Evolutionary conservation across 2,113 vertebrate species (phyloP).

Genomic region (Sula dactylatra): DNA sequence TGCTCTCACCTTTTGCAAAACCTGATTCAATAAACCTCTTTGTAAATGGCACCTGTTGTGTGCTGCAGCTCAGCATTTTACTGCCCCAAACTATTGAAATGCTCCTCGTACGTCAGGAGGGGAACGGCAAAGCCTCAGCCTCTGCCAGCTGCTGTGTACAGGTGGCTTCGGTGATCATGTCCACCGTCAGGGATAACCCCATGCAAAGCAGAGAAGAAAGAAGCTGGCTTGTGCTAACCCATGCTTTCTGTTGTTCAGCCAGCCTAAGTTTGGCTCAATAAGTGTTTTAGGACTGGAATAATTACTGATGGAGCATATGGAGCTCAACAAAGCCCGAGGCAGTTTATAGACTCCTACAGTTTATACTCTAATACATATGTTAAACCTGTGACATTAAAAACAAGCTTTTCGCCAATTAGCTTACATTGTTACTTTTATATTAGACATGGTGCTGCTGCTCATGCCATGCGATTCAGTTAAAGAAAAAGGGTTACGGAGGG

Average conservation of each 20-base stretch:
- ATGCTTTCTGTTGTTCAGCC: not conserved
- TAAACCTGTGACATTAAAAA: not conserved
- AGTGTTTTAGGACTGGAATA: not conserved
- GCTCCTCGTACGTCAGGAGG: not conserved
- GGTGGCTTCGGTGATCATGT: not conserved
- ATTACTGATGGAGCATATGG: conserved; percentile 14
- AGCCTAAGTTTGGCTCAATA: not conserved
- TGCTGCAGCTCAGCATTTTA: not conserved
- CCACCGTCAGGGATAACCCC: not conserved
- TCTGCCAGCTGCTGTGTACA: not conserved
- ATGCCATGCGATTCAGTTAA: not conserved
- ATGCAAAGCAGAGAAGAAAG: not conserved
- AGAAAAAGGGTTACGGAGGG: not conserved
- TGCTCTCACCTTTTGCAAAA: not conserved
- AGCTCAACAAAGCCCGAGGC: not conserved
- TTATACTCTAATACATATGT: not conserved
- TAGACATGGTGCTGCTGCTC: not conserved
- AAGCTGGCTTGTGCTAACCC: not conserved
- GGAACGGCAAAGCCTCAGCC: not conserved
- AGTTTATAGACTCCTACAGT: not conserved
- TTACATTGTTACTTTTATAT: not conserved
- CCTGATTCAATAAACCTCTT: not conserved
- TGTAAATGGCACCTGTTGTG: not conserved
- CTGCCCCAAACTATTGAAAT: not conserved
- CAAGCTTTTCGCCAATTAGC: not conserved